Evolutionary conservation across 1,140 invertebrate genomes (phyloP), one percentile per base, ranked within the genome.

Genomic region (Acromyrmex heyeri): DNA sequence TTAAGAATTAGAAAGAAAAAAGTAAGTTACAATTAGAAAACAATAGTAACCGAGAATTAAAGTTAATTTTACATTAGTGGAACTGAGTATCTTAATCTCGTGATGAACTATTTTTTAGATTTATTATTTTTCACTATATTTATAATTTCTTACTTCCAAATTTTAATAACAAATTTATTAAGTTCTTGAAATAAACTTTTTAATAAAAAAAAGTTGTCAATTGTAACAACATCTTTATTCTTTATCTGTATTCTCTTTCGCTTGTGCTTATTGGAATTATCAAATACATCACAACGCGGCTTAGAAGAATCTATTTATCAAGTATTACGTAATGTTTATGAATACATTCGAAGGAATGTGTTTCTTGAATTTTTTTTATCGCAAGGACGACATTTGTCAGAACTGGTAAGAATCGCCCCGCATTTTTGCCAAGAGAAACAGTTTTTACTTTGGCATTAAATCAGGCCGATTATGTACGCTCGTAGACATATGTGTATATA

Each of bases 391-490:
- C 24, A n/a, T 48, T 77, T 34, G 24, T 78, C 76, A 24, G n/a
- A 18, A 14, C 59, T n/a, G 21, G 14, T n/a, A 64, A 78, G 12
- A 78, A 48, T 55, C n/a, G 78, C 53, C 55, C 1, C 34, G 21
- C 16, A 48, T 53, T 38, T 77, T 30, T 61, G 8, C 24, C 75
- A 44, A 3, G 34, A 76, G 34, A 27, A 14, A 24, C 38, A 21
- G 34, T 78, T 50, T 73, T 77, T 77, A 57, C 21, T 70, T 57
- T 0, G 50, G 24, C 8, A 57, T 69, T 81, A 81, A 70, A 81
- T 81, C 50, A 81, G 50, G 21, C n/a, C 50, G 50, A 57, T 81
- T 81, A 59, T 70, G 12, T 38, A 44, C 7, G 14, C 44, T 3
- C 2, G 27, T 69, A 69, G 12, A 70, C 64, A 69, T 27, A 53